Conservation (phyloP, 2,797 vertebrate genomes). For the Coregonus suidteri region DNA sequence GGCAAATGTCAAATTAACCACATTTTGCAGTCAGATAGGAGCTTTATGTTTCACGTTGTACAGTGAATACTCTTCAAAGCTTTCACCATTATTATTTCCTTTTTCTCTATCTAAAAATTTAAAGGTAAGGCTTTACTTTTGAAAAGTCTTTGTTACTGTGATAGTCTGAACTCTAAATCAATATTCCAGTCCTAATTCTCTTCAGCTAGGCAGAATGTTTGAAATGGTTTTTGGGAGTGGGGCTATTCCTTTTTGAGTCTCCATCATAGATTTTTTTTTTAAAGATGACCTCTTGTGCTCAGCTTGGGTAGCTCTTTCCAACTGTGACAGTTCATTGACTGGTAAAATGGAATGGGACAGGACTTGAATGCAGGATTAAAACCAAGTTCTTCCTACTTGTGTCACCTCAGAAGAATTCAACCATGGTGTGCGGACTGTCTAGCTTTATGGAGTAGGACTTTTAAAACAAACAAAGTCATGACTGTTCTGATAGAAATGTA, state of each 20-base stretch:
- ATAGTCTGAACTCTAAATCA: background rate
- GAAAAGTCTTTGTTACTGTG: background rate
- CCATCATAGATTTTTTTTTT: background rate
- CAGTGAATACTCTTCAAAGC: background rate
- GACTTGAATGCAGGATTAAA: background rate
- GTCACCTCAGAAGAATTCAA: background rate
- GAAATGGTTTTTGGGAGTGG: background rate
- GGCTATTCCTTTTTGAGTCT: background rate
- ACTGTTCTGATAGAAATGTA: background rate
- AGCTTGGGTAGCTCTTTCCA: background rate
- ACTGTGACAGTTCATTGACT: conserved; percentile 6
- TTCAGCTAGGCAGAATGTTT: background rate
- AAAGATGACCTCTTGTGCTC: background rate
- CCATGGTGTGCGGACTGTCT: background rate
- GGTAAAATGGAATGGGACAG: background rate
- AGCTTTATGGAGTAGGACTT: conserved; percentile 11
- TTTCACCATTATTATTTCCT: background rate
- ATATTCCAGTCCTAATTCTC: background rate
- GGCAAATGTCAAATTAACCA: background rate
- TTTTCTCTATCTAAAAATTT: background rate
- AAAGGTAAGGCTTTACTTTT: background rate
- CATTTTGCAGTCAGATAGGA: background rate
- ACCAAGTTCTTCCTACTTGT: background rate
- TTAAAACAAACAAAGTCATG: background rate
- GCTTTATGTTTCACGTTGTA: background rate